These are phyloP conservation scores for Trissolcus basalis DNA, from an alignment of 1,140 invertebrate species.

Conservation along the genomic window DNA sequence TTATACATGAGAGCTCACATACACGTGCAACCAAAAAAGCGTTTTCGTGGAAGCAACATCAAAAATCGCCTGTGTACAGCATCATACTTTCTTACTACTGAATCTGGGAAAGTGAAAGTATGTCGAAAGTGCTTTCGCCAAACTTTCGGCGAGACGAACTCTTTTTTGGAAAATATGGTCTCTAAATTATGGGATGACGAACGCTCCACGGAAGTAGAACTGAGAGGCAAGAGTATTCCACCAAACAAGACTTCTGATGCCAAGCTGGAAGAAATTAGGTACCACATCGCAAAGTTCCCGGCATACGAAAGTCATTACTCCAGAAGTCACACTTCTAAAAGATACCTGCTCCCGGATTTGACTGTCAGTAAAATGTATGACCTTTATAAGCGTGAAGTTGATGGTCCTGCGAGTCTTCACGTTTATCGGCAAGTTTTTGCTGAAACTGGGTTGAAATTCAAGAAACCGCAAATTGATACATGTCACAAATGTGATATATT, in stretches of 20 bases:
- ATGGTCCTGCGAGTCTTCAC: slow-evolving; percentile 32
- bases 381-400: slow-evolving; percentile 16
- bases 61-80: no score
- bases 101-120: slow-evolving; percentile 15
- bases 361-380: slow-evolving; percentile 24
- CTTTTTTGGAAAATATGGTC: slow-evolving; percentile 11
- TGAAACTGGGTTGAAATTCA: slow-evolving; percentile 48
- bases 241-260: slow-evolving; percentile 14
- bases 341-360: slow-evolving; percentile 24
- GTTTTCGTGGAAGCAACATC: no score
- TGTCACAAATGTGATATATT: slow-evolving; percentile 52
- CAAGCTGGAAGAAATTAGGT: slow-evolving; percentile 19
- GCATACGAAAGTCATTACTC: slow-evolving; percentile 38
- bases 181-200: slow-evolving; percentile 1
- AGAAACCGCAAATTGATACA: slow-evolving; percentile 52
- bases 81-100: slow-evolving; percentile 2
- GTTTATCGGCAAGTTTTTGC: slow-evolving; percentile 29
- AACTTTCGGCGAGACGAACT: slow-evolving; percentile 14
- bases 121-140: slow-evolving; percentile 18
- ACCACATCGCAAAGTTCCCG: slow-evolving; percentile 34
- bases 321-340: slow-evolving; percentile 19
- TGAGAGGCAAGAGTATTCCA: slow-evolving; percentile 3
- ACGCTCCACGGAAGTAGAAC: not conserved
- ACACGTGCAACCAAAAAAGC: no score
- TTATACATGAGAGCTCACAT: no score